Evolutionary conservation across 2,888 invertebrate species (phyloP).

Genomic region (Syrista parreyssii): DNA sequence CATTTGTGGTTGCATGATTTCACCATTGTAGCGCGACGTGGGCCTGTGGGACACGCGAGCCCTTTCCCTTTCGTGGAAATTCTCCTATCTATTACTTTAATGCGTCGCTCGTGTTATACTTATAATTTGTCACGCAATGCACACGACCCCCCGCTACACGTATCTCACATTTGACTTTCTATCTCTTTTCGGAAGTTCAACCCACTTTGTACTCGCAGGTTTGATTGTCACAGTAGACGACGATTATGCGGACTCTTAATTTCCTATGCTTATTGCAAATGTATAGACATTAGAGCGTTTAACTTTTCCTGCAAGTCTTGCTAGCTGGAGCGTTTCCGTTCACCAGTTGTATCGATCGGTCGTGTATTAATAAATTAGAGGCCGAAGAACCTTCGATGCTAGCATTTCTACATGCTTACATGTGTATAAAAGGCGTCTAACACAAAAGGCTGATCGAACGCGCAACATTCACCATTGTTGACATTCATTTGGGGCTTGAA

Average conservation of each 20-base stretch:
- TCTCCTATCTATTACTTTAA: not conserved
- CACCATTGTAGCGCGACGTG: not conserved
- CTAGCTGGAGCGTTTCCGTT: not conserved
- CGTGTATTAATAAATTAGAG: constrained; percentile 2
- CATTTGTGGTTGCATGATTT: not conserved
- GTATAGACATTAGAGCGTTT: not conserved
- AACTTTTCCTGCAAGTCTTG: not conserved
- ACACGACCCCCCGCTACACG: not conserved
- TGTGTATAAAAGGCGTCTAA: not conserved
- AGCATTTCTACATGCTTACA: not conserved
- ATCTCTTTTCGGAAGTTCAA: not conserved
- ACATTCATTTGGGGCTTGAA: not conserved
- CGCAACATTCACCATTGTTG: not conserved
- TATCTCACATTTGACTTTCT: not conserved
- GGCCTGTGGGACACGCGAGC: not conserved
- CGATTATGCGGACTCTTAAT: not conserved
- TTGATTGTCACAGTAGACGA: not conserved
- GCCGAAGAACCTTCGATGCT: not conserved
- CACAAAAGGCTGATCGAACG: not conserved
- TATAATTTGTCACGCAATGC: not conserved
- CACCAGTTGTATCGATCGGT: constrained; percentile 16
- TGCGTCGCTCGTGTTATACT: not conserved
- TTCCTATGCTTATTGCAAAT: not conserved
- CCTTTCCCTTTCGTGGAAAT: not conserved
- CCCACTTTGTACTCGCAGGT: not conserved